A percentile compares a stretch with the other conserved stretches of the same genome.
These are phyloP conservation scores for Casuarius casuarius DNA, from an alignment of 2,113 vertebrate genomes.

Conservation along the genomic window DNA sequence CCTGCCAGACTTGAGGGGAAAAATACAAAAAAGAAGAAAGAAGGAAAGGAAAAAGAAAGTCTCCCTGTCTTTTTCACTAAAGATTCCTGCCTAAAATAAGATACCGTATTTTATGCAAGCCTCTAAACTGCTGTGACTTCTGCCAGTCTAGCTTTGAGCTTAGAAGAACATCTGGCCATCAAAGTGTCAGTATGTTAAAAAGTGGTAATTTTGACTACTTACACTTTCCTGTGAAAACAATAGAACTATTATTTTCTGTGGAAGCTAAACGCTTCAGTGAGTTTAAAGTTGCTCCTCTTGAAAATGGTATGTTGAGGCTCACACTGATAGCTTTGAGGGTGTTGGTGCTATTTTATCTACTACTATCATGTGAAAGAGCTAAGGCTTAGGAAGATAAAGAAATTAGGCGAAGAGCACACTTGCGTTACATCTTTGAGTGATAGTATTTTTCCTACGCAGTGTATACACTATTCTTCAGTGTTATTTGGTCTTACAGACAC, in stretches of 20 bases:
- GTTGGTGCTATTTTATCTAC: constrained; percentile 52
- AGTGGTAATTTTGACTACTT: constrained; percentile 74
- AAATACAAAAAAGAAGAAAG: neutral
- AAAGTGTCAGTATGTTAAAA: constrained; percentile 75
- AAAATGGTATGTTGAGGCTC: constrained; percentile 70
- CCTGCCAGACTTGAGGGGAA: constrained; percentile 61
- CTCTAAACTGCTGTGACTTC: constrained; percentile 63
- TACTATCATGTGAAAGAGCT: constrained; percentile 16
- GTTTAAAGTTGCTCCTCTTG: constrained; percentile 68
- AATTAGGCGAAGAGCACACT: neutral
- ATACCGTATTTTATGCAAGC: constrained; percentile 66
- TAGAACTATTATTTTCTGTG: constrained; percentile 67
- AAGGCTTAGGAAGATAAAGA: constrained; percentile 41
- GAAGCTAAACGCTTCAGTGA: constrained; percentile 65
- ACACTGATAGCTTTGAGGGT: constrained; percentile 27
- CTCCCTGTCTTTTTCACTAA: constrained; percentile 72
- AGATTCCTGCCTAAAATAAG: constrained; percentile 74
- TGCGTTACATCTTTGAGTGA: neutral
- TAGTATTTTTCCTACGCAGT: neutral
- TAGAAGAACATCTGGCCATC: constrained; percentile 75
- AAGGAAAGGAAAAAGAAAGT: constrained; percentile 46
- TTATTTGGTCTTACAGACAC: neutral
- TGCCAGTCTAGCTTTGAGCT: constrained; percentile 73
- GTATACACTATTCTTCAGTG: neutral
- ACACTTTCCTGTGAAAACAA: constrained; percentile 67